Base-by-base conservation (phyloP, 23 tunicate species). In the Ciona savignyi region DNA sequence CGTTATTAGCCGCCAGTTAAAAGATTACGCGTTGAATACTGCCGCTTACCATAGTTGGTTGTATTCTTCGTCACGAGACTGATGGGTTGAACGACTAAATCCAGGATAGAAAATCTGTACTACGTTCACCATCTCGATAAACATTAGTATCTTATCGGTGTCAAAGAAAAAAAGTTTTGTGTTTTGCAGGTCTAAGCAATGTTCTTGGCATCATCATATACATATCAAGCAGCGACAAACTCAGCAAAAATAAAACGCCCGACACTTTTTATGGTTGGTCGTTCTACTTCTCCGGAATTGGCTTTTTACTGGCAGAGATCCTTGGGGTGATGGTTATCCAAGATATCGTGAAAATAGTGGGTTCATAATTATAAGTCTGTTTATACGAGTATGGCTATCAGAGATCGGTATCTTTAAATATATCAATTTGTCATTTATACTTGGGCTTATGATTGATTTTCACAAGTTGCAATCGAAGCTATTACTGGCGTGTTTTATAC, bases 191-290 rank as follows among this genome's bases (percentile, higher is more conserved):
- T 51, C 74, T 85, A 6, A 23, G 27, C 33, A 79, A 71, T 25
- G 84, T 85, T 22, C 51, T 85, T 25, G 93, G 93, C 0, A 72
- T 85, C 25, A 79, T 85, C 64, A 85, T 85, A 33, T 85, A 71
- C 60, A 78, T 79, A 2, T 73, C 93, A 32, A 73, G 71, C 68
- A 85, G 65, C 73, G 80, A 73, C 61, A 78, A 85, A 70, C 62
- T 75, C 9, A 42, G 74, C 33, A 60, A 56, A 29, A 25, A 51
- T 2, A 34, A 32, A 3, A 25, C 63, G 62, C 23, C 77, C 30
- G 68, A 48, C 23, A 30, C 24, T 11, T 24, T 23, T 4, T 85
- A 85, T 56, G 85, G 85, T 4, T 85, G 85, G 85, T 85, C 93
- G 15, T 85, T 78, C 33, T 85, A 85, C 34, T 56, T 72, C 56